A percentile compares a stretch with the other conserved stretches of the same genome.
Conservation (phyloP, 2,888 invertebrate genomes). For the Microdon myrmicae region DNA sequence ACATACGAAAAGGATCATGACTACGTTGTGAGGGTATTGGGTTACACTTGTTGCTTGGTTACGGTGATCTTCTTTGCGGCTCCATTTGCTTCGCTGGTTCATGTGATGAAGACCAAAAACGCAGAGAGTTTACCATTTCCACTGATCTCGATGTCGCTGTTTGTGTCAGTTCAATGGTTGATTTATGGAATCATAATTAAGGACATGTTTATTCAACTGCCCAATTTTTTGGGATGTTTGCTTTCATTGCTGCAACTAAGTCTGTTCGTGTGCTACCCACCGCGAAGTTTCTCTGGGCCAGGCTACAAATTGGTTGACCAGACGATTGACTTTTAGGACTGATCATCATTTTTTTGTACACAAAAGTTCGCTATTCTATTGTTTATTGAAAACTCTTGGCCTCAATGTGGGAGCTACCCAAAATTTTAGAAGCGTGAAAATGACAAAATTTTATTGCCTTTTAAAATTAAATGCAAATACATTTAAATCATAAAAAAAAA, state of each 20-base stretch:
- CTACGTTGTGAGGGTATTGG: constrained; percentile 72
- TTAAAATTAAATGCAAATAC: too few relatives aligned
- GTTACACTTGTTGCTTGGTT: constrained; percentile 77
- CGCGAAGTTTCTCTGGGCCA: constrained; percentile 63
- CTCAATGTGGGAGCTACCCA: too few relatives aligned
- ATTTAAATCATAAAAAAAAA: too few relatives aligned
- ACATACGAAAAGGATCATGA: constrained; percentile 69
- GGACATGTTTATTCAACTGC: constrained; percentile 84
- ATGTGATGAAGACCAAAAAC: constrained; percentile 82
- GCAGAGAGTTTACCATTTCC: constrained; percentile 90
- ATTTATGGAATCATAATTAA: constrained; percentile 82
- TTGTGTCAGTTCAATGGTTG: constrained; percentile 86
- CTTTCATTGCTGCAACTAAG: constrained; percentile 76
- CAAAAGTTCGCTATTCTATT: too few relatives aligned
- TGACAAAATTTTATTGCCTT: too few relatives aligned
- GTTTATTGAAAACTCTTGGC: too few relatives aligned
- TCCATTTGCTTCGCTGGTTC: constrained; percentile 80
- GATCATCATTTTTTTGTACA: too few relatives aligned
- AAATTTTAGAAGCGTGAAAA: too few relatives aligned
- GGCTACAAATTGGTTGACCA: constrained; percentile 64
- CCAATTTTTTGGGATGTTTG: constrained; percentile 82
- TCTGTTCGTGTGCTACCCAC: constrained; percentile 79
- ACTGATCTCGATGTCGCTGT: constrained; percentile 83
- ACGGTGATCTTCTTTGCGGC: constrained; percentile 85
- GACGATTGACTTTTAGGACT: constrained; percentile 55